Base-by-base conservation (phyloP, 2,113 vertebrate genomes). In the Pelobates fuscus region DNA sequence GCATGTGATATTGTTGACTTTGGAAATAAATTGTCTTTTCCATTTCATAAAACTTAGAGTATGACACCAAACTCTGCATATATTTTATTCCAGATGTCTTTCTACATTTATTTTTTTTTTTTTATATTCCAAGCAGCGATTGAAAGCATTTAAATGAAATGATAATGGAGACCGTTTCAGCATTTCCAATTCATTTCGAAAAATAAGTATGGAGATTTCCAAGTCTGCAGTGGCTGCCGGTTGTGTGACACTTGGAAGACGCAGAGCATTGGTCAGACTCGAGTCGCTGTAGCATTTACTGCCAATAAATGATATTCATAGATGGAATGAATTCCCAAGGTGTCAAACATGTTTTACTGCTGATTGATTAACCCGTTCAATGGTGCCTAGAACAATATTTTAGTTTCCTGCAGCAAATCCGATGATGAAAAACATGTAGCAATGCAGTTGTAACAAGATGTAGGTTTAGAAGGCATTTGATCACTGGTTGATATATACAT, bases 81-180 rank as follows among this genome's bases (percentile, higher is more conserved):
- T 20, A 30, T 72, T 72, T 72, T 63, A 72, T 64, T 63, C 62
- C 60, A 46, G 25, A 30, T 26, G 58, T 32, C 24, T 30, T 27
- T 37, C 41, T 37, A 26, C 70, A 72, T 72, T 64, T 72, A 54
- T 72, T 52, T 23, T 25, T 71, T 71, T 61, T 63, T 32, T 43
- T 71, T 71, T 71, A 61, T 49, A 71, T 72, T 63, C 70, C 59
- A 43, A 32, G 59, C 44, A 52, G 59, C 44, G 44, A 72, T 64
- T 64, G 59, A 54, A 37, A 63, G 70, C 70, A 20, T 72, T 72
- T 72, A 72, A 64, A 58, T 32, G 43, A 54, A 63, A 72, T 72
- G 61, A 72, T 72, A 72, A 72, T 72, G 70, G 70, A 64, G 70
- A 72, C 43, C 32, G 70, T 37, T 54, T 63, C 70, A 37, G 70